These are phyloP conservation scores for Labrus mixtus DNA, from an alignment of 2,113 vertebrate genomes.

Conservation along the genomic window DNA sequence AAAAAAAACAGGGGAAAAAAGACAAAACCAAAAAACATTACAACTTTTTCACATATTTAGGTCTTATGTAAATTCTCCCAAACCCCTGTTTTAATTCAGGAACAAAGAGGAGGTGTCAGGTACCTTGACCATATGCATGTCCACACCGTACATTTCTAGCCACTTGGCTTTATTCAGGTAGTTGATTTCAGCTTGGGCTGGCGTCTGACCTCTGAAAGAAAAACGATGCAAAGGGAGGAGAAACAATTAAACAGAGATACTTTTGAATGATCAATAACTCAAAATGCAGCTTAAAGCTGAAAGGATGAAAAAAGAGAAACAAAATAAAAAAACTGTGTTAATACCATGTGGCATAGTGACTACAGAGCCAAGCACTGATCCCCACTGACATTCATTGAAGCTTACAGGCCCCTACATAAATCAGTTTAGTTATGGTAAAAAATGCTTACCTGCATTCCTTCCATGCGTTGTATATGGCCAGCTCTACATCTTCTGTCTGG, in stretches of 20 bases:
- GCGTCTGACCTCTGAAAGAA: conserved; percentile 91
- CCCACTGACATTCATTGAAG: neutral
- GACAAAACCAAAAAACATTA: neutral
- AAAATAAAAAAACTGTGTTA: too few species aligned
- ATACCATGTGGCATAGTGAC: neutral
- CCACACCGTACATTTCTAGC: conserved; percentile 99
- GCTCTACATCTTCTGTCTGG: conserved; percentile 95
- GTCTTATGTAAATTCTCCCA: neutral
- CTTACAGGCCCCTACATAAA: neutral
- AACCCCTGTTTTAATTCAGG: neutral
- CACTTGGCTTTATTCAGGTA: conserved; percentile 99
- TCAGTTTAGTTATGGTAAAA: neutral
- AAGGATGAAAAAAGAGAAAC: neutral
- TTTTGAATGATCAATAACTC: neutral
- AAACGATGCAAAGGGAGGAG: neutral
- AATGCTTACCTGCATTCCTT: conserved; percentile 93
- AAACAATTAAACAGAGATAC: neutral
- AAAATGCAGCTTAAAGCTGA: neutral
- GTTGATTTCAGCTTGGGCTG: conserved; percentile 97
- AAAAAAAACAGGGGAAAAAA: neutral
- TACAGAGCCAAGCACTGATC: neutral
- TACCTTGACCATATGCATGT: conserved; percentile 99
- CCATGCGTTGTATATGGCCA: conserved; percentile 93
- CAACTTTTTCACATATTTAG: neutral
- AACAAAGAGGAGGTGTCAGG: conserved; percentile 1